Evolutionary conservation across 92 coral and sea anemone genomes (phyloP).

Genomic region (Scolanthus callimorphus): DNA sequence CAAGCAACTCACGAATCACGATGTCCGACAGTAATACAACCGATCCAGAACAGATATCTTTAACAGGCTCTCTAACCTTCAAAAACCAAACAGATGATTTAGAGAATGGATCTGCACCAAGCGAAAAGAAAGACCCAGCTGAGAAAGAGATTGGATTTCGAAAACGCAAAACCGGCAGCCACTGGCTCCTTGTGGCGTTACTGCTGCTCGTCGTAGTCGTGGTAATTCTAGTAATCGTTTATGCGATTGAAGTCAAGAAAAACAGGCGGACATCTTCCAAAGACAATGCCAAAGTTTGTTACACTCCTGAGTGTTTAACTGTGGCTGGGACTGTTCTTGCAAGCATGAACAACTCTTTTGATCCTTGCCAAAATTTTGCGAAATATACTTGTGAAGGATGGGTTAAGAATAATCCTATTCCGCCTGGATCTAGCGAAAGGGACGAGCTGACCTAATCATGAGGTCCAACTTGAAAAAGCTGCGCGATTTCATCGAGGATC

Average conservation of each 20-base stretch:
- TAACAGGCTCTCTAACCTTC: conserved; percentile 29
- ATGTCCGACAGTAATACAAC: not conserved
- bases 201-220: not conserved
- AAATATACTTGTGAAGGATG: conserved; percentile 52
- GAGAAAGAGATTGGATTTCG: too few relatives aligned
- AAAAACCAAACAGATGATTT: conserved; percentile 15
- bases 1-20: too few relatives aligned
- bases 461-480: conserved; percentile 17
- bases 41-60: conserved; percentile 4
- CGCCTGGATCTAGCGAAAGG: conserved; percentile 31
- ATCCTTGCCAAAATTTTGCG: conserved; percentile 43
- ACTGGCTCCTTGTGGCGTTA: not conserved
- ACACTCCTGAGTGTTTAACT: conserved; percentile 41
- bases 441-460: conserved; percentile 2
- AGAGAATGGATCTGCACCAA: conserved; percentile 15
- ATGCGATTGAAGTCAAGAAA: not conserved
- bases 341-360: conserved; percentile 27
- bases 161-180: not conserved
- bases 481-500: conserved; percentile 30
- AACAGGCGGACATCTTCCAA: not conserved
- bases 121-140: not conserved
- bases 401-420: conserved; percentile 37
- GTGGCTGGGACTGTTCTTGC: conserved; percentile 29
- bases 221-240: not conserved
- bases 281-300: conserved; percentile 11